Evolutionary conservation across 2,888 invertebrate genomes (phyloP).

Genomic region (Prenolepis imparis): DNA sequence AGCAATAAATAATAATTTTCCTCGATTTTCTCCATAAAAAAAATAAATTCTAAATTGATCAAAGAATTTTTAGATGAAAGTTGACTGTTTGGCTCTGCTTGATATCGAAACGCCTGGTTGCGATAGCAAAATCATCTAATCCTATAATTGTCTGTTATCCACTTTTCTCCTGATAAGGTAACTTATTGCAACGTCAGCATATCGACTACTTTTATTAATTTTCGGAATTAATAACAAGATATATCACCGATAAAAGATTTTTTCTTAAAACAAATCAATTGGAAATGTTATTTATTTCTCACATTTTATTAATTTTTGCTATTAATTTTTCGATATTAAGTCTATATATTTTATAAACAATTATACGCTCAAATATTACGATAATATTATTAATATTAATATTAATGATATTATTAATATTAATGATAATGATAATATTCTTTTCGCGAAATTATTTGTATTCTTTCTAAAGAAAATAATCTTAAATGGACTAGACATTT

Average conservation of each 20-base stretch:
- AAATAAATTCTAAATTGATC: conserved; percentile 11
- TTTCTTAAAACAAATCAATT: not conserved
- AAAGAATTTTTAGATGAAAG: conserved; percentile 1
- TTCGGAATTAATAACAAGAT: conserved; percentile 13
- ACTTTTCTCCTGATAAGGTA: conserved; percentile 15
- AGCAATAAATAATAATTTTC: not conserved
- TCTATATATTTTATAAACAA: not conserved
- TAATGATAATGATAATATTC: not conserved
- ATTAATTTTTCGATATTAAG: not conserved
- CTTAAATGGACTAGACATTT: not conserved
- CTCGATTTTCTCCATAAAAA: not conserved
- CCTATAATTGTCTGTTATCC: not conserved
- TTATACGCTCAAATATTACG: not conserved
- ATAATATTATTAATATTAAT: no score
- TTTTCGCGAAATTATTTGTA: not conserved
- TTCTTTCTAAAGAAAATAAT: not conserved
- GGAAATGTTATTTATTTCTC: not conserved
- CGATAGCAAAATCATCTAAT: conserved; percentile 28
- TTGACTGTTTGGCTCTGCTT: not conserved
- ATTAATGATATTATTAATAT: no score
- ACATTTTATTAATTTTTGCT: not conserved
- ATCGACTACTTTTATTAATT: not conserved
- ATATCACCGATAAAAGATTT: conserved; percentile 4
- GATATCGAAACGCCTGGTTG: not conserved
- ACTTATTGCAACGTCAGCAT: not conserved